Percentiles rank a stretch among this genome's conserved stretches.
Conservation (phyloP, 2,888 invertebrate genomes). For the Lomographa bimaculata region DNA sequence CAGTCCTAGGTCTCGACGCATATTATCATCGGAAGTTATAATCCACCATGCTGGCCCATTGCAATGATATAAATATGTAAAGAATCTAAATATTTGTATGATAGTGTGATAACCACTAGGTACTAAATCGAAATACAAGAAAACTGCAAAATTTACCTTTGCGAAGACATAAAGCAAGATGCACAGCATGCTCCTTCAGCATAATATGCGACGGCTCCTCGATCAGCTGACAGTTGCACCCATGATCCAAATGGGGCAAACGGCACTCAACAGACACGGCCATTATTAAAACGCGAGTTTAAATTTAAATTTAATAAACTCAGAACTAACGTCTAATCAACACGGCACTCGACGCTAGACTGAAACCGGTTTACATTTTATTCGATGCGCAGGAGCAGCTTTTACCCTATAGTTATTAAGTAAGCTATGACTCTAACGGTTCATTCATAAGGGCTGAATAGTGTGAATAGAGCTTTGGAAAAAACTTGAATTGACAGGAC, state of each 20-base stretch:
- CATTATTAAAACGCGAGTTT: slow-evolving; percentile 3
- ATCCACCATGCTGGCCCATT: too few relatives aligned
- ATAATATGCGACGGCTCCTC: slow-evolving; percentile 15
- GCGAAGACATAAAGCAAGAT: slow-evolving; percentile 15
- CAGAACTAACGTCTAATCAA: not conserved
- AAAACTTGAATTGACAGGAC: slow-evolving; percentile 17
- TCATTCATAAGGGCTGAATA: slow-evolving; percentile 17
- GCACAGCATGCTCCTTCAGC: slow-evolving; percentile 17
- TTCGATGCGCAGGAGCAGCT: slow-evolving; percentile 19
- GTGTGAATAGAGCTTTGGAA: slow-evolving; percentile 11
- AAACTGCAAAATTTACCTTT: slow-evolving; percentile 19
- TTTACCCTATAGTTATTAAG: slow-evolving; percentile 7
- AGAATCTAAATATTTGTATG: too few relatives aligned
- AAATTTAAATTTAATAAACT: not conserved
- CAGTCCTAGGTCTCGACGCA: too few relatives aligned
- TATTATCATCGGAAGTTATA: too few relatives aligned
- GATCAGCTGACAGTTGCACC: slow-evolving; percentile 26
- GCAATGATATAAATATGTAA: too few relatives aligned
- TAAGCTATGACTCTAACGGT: slow-evolving; percentile 8
- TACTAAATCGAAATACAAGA: too few relatives aligned
- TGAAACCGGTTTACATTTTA: slow-evolving; percentile 2
- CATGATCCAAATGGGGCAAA: slow-evolving; percentile 22
- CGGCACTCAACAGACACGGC: slow-evolving; percentile 24
- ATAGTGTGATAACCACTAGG: too few relatives aligned
- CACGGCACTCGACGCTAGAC: slow-evolving; percentile 9